Evolutionary conservation across 2,888 invertebrate genomes (phyloP).

Genomic region (Drosophila diplacantha): DNA sequence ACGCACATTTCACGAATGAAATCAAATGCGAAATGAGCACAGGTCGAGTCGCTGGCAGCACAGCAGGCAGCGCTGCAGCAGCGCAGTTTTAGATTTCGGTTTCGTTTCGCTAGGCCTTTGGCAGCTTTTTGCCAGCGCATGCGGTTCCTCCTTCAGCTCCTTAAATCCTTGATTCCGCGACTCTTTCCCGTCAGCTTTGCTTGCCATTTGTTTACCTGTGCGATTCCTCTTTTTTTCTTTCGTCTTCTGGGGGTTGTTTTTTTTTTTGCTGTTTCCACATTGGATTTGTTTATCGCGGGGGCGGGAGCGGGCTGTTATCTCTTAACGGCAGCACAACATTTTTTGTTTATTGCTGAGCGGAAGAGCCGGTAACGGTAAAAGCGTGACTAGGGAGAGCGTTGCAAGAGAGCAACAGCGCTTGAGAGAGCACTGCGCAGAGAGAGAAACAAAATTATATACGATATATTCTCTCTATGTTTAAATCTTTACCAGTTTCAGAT

Average conservation of each 20-base stretch:
- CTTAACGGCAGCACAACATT: slow-evolving; percentile 39
- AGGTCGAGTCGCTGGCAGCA: slow-evolving; percentile 13
- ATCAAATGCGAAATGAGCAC: slow-evolving; percentile 70
- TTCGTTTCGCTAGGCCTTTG: slow-evolving; percentile 27
- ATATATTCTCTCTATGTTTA: background rate
- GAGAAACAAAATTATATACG: background rate
- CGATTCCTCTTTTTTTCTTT: slow-evolving; percentile 22
- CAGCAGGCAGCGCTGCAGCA: slow-evolving; percentile 14
- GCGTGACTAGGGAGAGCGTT: background rate
- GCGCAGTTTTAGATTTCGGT: slow-evolving; percentile 31
- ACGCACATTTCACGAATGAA: slow-evolving; percentile 71
- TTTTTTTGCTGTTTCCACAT: slow-evolving; percentile 18
- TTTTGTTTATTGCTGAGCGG: slow-evolving; percentile 55
- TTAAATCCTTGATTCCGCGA: slow-evolving; percentile 11
- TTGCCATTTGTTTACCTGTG: slow-evolving; percentile 33
- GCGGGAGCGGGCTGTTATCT: slow-evolving; percentile 34
- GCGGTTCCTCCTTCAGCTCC: slow-evolving; percentile 29
- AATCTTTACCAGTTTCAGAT: background rate
- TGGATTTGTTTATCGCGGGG: slow-evolving; percentile 58
- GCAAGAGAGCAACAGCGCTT: slow-evolving; percentile 14
- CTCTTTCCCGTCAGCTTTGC: slow-evolving; percentile 6
- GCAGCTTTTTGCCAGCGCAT: slow-evolving; percentile 22
- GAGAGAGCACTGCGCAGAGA: slow-evolving; percentile 21
- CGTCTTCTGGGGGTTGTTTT: background rate
- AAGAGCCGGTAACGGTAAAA: slow-evolving; percentile 47